These are phyloP conservation scores for Agrochola litura DNA, from an alignment of 2,888 invertebrate genomes.

Conservation along the genomic window DNA sequence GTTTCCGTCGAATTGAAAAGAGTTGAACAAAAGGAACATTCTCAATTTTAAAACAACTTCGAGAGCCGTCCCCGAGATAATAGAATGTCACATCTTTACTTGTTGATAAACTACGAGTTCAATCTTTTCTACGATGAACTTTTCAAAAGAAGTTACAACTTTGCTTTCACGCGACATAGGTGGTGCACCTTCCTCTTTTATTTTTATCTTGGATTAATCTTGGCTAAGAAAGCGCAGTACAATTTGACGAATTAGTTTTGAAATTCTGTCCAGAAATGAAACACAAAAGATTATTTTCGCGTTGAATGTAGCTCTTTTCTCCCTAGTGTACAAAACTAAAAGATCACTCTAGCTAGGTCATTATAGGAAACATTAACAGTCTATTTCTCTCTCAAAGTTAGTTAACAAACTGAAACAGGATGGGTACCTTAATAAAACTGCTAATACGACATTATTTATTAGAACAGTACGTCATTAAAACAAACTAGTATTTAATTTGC, in stretches of 20 bases:
- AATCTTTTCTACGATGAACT: slow-evolving; percentile 44
- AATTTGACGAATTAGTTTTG: not conserved
- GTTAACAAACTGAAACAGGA: not conserved
- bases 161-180: not conserved
- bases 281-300: too few species aligned
- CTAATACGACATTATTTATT: not conserved
- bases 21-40: slow-evolving; percentile 51
- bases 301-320: not conserved
- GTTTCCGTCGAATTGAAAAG: slow-evolving; percentile 55
- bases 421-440: not conserved
- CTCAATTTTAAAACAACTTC: slow-evolving; percentile 61
- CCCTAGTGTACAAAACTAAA: not conserved
- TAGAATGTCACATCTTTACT: slow-evolving; percentile 64
- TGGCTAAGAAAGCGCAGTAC: not conserved
- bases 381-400: too few species aligned
- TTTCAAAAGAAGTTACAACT: slow-evolving; percentile 32
- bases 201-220: slow-evolving; percentile 18
- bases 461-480: slow-evolving; percentile 1
- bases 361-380: not conserved
- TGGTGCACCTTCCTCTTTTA: slow-evolving; percentile 9
- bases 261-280: not conserved
- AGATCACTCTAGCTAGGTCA: not conserved
- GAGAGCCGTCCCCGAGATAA: slow-evolving; percentile 55
- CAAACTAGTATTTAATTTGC: slow-evolving; percentile 36
- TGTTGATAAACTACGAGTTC: slow-evolving; percentile 49